phyloP scores from a whole-genome alignment of 2,888 invertebrate species.

The Caradrina kadenii region DNA sequence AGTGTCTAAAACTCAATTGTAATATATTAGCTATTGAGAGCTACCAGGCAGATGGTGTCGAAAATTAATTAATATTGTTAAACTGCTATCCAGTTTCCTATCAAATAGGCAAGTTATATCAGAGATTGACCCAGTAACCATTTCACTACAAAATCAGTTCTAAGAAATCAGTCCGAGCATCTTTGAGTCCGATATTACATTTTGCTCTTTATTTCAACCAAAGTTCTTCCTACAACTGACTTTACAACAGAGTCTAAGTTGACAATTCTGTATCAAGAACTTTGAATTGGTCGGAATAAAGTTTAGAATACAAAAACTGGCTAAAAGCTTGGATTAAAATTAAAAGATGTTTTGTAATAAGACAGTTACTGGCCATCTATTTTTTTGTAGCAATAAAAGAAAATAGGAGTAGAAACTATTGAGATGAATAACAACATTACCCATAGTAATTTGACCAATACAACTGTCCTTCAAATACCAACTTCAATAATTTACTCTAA shows the following conservation, averaged over 20 bases:
- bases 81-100: background rate
- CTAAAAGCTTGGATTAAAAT: no score
- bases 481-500: slow-evolving; percentile 61
- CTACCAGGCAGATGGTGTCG: slow-evolving; percentile 23
- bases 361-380: background rate
- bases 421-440: slow-evolving; percentile 27
- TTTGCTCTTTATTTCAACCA: no score
- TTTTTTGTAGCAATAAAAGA: background rate
- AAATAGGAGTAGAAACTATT: slow-evolving; percentile 2
- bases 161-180: no score
- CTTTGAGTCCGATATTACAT: no score
- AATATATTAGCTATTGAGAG: slow-evolving; percentile 20
- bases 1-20: background rate
- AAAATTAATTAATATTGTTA: background rate
- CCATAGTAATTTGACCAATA: slow-evolving; percentile 31
- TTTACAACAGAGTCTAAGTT: no score
- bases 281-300: no score
- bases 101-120: background rate
- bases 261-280: no score
- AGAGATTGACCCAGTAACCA: background rate
- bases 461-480: slow-evolving; percentile 44
- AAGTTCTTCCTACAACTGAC: no score
- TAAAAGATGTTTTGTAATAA: background rate
- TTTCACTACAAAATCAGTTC: background rate
- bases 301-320: no score